Base-by-base conservation (phyloP, 2,113 vertebrate genomes). In the Bubo bubo region DNA sequence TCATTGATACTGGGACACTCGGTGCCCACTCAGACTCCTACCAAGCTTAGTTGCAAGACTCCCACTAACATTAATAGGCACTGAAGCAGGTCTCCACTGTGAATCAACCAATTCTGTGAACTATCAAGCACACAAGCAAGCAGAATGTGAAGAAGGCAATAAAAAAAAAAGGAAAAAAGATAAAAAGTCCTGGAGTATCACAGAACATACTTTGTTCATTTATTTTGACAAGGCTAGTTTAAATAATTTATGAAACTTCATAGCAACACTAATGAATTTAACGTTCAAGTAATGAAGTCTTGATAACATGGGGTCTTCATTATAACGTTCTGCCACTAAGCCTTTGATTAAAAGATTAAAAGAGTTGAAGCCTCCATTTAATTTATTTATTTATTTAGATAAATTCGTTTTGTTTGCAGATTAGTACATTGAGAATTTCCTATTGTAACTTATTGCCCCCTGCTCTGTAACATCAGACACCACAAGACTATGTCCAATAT, bases 141-240 rank as follows among this genome's bases (percentile, higher is more conserved):
- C 2, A 73, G 17, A 68, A 79, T 27, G 41, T 43, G 49, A 88
- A 92, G 37, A 53, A 39, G 6, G 17, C 4, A 70, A 74, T 20
- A 11, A 26, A 30, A 14, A 16, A 35, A 32, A 26, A 41, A 13
- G 8, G 16, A 5, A 43, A 28, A 19, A 10, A 3, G 18, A 7
- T 6, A 37, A n/a, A 59, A 23, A 71, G 3, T 35, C 22, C 6
- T 63, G 28, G 4, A 55, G 15, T 50, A 79, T 87, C 43, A 79
- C 43, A 95, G 83, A 95, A 56, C 4, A 5, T 50, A 30, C 26
- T 94, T 95, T 81, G 35, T 76, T 91, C 62, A 90, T 95, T 95
- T 95, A 84, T 95, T 96, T 93, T 95, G 91, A 95, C 94, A 95
- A 91, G 91, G 15, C 67, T 89, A 91, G 41, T 93, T 95, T 95